Base-by-base conservation (phyloP, 2,113 vertebrate genomes). In the Heterochromis multidens region DNA sequence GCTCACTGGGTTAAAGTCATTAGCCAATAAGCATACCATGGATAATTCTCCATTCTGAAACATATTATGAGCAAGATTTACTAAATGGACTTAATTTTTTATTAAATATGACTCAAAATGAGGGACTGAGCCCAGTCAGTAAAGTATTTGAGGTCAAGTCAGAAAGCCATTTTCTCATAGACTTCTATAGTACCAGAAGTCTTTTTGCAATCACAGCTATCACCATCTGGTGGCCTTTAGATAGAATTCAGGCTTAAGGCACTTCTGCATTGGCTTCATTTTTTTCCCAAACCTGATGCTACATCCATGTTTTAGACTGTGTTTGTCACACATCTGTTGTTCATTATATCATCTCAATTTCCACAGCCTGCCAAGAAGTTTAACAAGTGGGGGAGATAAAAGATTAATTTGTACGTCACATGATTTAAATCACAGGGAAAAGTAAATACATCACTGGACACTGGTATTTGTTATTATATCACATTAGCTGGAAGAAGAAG, bases 1-100 rank as follows among this genome's bases (percentile, higher is more conserved):
- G n/a, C 33, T 63, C 11, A 3, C 61, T 63, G 61, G 61, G 37
- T 63, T 63, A 63, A n/a, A 37, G 21, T 63, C 61, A 63, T 63
- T 0, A 63, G 33, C 11, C 61, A 37, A 0, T 4, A 0, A 8
- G 61, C 21, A 37, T 14, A 23, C 21, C 21, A 3, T 0, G 11
- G 37, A 63, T 21, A 33, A 23, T 23, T 63, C 4, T 19, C n/a
- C 61, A 63, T 4, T 63, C 19, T 63, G 35, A 63, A 13, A n/a
- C 61, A 63, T 63, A 13, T 37, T 62, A 61, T 31, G 59, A 61
- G 29, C 16, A 21, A 61, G 29, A 61, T 16, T 61, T 61, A 33
- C 29, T 61, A 61, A 21, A 21, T 21, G 31, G 60, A 31, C 31
- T 31, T 31, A 31, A 31, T n/a, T 31, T 31, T 31, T 31, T 37